Conservation (phyloP, 2,113 vertebrate genomes). For the Amblyopsis rosae region DNA sequence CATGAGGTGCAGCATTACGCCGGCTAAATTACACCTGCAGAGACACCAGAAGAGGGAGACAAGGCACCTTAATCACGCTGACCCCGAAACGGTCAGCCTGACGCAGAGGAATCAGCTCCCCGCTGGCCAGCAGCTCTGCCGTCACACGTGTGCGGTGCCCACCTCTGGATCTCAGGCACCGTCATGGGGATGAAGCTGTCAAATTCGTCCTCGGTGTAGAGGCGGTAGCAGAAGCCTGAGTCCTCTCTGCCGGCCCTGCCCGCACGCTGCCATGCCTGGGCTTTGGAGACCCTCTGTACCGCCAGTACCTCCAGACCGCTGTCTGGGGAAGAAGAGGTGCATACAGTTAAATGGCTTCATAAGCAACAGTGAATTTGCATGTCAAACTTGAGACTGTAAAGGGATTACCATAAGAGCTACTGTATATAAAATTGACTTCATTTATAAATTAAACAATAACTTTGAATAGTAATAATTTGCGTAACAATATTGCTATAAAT, state of each 20-base stretch:
- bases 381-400: no score
- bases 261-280: slow-evolving; percentile 94
- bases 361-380: not conserved
- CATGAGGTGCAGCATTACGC: slow-evolving; percentile 91
- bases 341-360: not conserved
- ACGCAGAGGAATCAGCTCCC: not conserved
- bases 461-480: no score
- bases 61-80: slow-evolving; percentile 21
- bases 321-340: slow-evolving; percentile 69
- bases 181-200: slow-evolving; percentile 88
- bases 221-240: slow-evolving; percentile 87
- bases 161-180: slow-evolving; percentile 96
- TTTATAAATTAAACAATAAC: no score
- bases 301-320: slow-evolving; percentile 92
- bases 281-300: slow-evolving; percentile 91
- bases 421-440: no score
- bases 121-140: not conserved
- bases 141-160: not conserved
- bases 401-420: no score
- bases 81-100: slow-evolving; percentile 12
- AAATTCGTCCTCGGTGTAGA: slow-evolving; percentile 94
- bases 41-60: not conserved
- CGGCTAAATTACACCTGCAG: slow-evolving; percentile 89
- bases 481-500: no score
- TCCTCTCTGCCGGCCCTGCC: slow-evolving; percentile 91